phyloP scores from a whole-genome alignment of 2,797 vertebrate species.

The Scomberomorus guttatus region DNA sequence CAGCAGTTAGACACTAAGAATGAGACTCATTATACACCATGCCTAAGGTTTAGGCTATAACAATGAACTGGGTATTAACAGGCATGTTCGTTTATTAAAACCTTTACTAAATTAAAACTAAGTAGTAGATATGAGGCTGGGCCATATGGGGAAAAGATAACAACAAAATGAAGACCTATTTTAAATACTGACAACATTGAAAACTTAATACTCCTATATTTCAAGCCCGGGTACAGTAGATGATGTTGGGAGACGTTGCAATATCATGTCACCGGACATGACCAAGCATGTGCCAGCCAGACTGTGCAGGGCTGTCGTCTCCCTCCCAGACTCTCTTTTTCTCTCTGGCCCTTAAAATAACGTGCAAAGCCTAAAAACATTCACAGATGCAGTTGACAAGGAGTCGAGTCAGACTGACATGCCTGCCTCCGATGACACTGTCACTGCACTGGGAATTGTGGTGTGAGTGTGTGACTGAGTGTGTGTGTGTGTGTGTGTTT shows the following conservation, averaged over 20 bases:
- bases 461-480: neutral
- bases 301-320: constrained; percentile 47
- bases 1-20: too few species aligned
- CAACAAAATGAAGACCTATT: neutral
- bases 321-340: constrained; percentile 27
- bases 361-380: constrained; percentile 74
- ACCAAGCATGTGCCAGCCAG: constrained; percentile 59
- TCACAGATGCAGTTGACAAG: constrained; percentile 60
- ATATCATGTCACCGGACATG: constrained; percentile 50
- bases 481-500: too few species aligned
- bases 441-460: constrained; percentile 6
- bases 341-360: constrained; percentile 72
- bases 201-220: neutral
- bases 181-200: neutral
- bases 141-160: neutral
- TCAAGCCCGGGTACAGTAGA: neutral
- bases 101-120: neutral
- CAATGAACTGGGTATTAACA: neutral
- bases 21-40: neutral
- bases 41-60: too few species aligned
- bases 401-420: constrained; percentile 41
- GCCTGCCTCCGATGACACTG: constrained; percentile 30
- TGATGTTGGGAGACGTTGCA: neutral
- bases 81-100: neutral
- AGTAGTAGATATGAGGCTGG: too few species aligned